Evolutionary conservation across 2,888 invertebrate genomes (phyloP), one percentile per base, ranked within the genome.

Genomic region (Meganola albula): DNA sequence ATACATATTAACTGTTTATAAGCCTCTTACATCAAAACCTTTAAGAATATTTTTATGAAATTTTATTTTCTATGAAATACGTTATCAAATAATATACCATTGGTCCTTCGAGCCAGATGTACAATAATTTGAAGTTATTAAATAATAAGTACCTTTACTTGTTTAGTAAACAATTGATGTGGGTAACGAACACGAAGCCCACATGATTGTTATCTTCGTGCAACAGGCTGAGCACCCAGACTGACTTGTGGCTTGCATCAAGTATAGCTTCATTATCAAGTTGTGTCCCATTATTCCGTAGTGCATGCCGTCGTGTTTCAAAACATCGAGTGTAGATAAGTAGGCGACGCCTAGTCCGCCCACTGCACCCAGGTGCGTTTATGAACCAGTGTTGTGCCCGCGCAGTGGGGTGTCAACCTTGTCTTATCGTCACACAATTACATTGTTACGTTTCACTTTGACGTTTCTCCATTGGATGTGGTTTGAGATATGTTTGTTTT

Each of bases 291-390:
- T 63, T 66, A 60, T 61, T 66, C 55, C 53, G 55, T 45, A 47
- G 49, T 39, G n/a, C n/a, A n/a, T n/a, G 53, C 51, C 58, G 52
- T 61, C 52, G 53, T 50, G 55, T 68, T 72, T 66, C 62, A 60
- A 69, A 63, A 63, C 53, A 34, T 42, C 37, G 55, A 49, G 51
- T 51, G 43, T 44, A 53, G 57, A 61, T 63, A 68, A 66, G 76
- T 72, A 72, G 70, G 63, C 63, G 61, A 61, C 52, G 58, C 63
- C 50, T 52, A 48, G 58, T 63, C 70, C 75, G 65, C 82, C 77
- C 72, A 53, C 60, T 71, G 71, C 73, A 70, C 69, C 77, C 75
- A 77, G 77, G 74, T 77, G 76, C 61, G 67, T 65, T 55, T 45
- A 2, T 7, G 20, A 7, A 20, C 40, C 23, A 54, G 31, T 49